Conservation (phyloP, 1,140 invertebrate genomes). For the Drosophila triauraria region DNA sequence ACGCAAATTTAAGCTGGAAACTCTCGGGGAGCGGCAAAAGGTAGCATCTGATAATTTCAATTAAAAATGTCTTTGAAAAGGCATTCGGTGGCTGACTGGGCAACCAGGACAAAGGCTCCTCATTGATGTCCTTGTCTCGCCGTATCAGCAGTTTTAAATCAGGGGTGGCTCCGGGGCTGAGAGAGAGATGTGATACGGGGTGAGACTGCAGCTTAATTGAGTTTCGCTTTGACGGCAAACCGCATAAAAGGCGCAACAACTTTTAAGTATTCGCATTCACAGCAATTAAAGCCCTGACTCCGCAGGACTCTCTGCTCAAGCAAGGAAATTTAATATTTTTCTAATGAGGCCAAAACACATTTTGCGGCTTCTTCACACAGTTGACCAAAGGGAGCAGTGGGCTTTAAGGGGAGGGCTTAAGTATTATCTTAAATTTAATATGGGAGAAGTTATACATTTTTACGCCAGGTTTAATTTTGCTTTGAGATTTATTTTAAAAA, state of each 20-base stretch:
- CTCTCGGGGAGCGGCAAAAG: constrained; percentile 37
- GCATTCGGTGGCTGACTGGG: constrained; percentile 62
- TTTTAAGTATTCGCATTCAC: constrained; percentile 80
- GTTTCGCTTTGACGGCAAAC: constrained; percentile 83
- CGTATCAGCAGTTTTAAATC: constrained; percentile 81
- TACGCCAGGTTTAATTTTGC: not conserved
- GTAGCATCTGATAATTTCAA: constrained; percentile 80
- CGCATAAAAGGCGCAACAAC: constrained; percentile 78
- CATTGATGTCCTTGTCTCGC: constrained; percentile 77
- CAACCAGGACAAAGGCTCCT: constrained; percentile 64
- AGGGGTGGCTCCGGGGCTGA: constrained; percentile 15
- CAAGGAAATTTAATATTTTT: constrained; percentile 76
- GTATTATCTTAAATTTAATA: not conserved
- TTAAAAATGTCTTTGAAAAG: constrained; percentile 80
- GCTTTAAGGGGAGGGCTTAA: not conserved
- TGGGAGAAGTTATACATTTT: not conserved
- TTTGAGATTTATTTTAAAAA: not conserved
- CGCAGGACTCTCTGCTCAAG: not conserved
- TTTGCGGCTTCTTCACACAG: constrained; percentile 63
- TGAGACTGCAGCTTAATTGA: constrained; percentile 74
- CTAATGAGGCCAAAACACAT: constrained; percentile 67
- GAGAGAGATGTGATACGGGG: not conserved
- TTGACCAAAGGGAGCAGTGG: constrained; percentile 39
- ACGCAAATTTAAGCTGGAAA: constrained; percentile 50
- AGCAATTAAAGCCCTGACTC: constrained; percentile 68